Base-by-base conservation (phyloP, 2,797 vertebrate genomes). In the Denticeps clupeoides region DNA sequence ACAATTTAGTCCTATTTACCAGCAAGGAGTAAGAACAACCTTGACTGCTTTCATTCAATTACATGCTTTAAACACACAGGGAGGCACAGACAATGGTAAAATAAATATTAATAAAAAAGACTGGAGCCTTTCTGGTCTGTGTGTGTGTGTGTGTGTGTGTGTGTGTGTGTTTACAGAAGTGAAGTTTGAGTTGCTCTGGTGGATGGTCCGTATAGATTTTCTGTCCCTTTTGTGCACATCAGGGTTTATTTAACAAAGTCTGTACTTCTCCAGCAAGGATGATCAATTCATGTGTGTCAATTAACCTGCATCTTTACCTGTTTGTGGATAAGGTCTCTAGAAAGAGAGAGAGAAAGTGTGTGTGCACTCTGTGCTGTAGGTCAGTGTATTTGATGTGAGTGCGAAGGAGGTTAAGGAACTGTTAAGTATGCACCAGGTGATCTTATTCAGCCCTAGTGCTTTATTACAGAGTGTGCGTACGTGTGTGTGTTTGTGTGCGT, bases 211-310 rank as follows among this genome's bases (percentile, higher is more conserved):
- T n/a, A n/a, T n/a, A n/a, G n/a, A n/a, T n/a, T n/a, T n/a, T n/a
- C n/a, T n/a, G n/a, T n/a, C n/a, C n/a, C n/a, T n/a, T n/a, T n/a
- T n/a, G n/a, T n/a, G n/a, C n/a, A n/a, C n/a, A n/a, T n/a, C n/a
- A n/a, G n/a, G n/a, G n/a, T n/a, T n/a, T n/a, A n/a, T n/a, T n/a
- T n/a, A n/a, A n/a, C n/a, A n/a, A n/a, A n/a, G n/a, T n/a, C n/a
- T n/a, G n/a, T n/a, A n/a, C n/a, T n/a, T n/a, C n/a, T n/a, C n/a
- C n/a, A n/a, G n/a, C n/a, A n/a, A n/a, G n/a, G 56, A 63, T 74
- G 47, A 64, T 65, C 75, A 49, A 64, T 62, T 33, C 56, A 70
- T 47, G 67, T 64, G 59, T 44, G 56, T 63, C 57, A 64, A 53
- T 68, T 75, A 68, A 64, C 51, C 37, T 4, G 19, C 19, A 31